These are phyloP conservation scores for Ashinkailepas kermadecensis DNA, from an alignment of 2,888 invertebrate genomes.

Conservation along the genomic window DNA sequence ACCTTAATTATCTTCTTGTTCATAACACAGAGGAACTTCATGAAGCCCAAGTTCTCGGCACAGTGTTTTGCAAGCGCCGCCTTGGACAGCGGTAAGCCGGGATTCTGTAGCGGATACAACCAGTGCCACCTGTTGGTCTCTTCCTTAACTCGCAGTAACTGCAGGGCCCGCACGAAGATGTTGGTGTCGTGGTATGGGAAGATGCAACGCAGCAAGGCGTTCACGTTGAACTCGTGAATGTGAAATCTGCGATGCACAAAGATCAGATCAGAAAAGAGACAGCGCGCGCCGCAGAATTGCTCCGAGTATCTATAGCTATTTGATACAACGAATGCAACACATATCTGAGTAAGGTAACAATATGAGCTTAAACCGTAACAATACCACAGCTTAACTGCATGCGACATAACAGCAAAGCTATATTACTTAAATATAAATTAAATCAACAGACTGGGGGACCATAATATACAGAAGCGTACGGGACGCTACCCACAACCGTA, in stretches of 20 bases:
- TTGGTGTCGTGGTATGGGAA: slow-evolving; percentile 90
- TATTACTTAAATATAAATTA: too few species aligned
- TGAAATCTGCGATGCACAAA: slow-evolving; percentile 53
- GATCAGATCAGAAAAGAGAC: too few species aligned
- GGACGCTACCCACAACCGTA: too few species aligned
- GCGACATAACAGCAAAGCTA: too few species aligned
- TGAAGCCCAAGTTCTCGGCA: slow-evolving; percentile 53
- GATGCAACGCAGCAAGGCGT: slow-evolving; percentile 68
- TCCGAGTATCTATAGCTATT: too few species aligned
- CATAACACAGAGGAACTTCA: slow-evolving; percentile 56
- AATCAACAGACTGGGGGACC: too few species aligned
- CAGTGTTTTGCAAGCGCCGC: slow-evolving; percentile 64
- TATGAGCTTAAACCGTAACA: too few species aligned
- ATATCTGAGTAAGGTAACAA: too few species aligned
- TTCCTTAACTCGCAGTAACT: slow-evolving; percentile 59
- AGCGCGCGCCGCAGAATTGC: too few species aligned
- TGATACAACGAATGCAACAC: too few species aligned
- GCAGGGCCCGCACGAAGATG: slow-evolving; percentile 71
- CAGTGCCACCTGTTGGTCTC: slow-evolving; percentile 63
- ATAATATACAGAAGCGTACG: too few species aligned
- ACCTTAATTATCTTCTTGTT: slow-evolving; percentile 52
- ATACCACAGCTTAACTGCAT: too few species aligned
- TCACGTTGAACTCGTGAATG: slow-evolving; percentile 79
- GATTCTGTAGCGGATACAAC: slow-evolving; percentile 63
- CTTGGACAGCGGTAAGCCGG: slow-evolving; percentile 65